These are phyloP conservation scores for Syrmaticus mikado DNA, from an alignment of 2,113 vertebrate species.

Conservation along the genomic window DNA sequence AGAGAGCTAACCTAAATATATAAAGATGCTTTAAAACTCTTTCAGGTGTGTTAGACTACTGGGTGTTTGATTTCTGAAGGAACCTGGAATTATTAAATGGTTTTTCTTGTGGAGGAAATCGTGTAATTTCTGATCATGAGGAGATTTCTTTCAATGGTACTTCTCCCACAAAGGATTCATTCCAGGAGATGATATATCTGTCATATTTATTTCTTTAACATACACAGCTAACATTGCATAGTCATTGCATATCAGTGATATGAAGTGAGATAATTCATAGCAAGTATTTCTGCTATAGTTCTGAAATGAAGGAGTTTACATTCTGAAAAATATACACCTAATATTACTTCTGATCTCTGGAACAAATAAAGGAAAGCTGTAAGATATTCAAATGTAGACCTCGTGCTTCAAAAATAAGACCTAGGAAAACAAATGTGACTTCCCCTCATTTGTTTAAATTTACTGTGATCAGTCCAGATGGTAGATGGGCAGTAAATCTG, in stretches of 20 bases:
- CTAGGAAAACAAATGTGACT: not conserved
- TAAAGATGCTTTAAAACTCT: not conserved
- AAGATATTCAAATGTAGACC: not conserved
- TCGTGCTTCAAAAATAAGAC: not conserved
- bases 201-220: accelerated
- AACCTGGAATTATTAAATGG: not conserved
- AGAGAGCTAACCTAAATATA: not conserved
- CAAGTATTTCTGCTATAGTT: not conserved
- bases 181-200: not conserved
- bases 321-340: not conserved
- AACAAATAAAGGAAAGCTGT: not conserved
- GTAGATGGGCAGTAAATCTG: not conserved
- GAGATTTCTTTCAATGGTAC: not conserved
- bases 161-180: not conserved
- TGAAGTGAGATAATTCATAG: not conserved
- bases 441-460: not conserved
- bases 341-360: not conserved
- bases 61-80: not conserved
- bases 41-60: not conserved
- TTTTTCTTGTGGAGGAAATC: not conserved
- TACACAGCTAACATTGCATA: not conserved
- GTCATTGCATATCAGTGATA: not conserved
- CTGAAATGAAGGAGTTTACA: not conserved
- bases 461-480: not conserved
- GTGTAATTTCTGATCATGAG: not conserved